Conservation (phyloP, 1,140 invertebrate genomes). For the Geopemphigus sp. region DNA sequence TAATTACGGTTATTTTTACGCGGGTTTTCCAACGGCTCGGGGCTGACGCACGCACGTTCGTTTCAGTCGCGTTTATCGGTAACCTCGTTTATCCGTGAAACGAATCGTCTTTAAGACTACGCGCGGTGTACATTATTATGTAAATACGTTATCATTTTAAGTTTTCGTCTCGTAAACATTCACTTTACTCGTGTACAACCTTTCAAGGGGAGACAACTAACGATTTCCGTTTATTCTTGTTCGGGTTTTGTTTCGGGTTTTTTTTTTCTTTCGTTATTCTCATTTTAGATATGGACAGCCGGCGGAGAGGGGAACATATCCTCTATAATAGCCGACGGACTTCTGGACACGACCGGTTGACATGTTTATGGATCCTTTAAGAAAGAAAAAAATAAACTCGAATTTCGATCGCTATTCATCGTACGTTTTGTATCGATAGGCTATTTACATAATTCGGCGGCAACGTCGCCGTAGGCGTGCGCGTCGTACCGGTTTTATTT, state of each 20-base stretch:
- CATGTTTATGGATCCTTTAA: slow-evolving; percentile 50
- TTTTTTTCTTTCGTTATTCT: background rate
- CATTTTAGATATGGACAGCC: too few species aligned
- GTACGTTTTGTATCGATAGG: slow-evolving; percentile 13
- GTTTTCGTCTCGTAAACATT: background rate
- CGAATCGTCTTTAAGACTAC: too few species aligned
- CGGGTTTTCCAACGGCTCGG: too few species aligned
- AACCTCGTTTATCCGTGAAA: too few species aligned
- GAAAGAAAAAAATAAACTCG: slow-evolving; percentile 27
- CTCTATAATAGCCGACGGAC: slow-evolving; percentile 21
- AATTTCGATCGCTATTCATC: slow-evolving; percentile 24
- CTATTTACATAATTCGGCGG: slow-evolving; percentile 48
- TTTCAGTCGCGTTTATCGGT: too few species aligned
- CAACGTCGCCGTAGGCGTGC: slow-evolving; percentile 22
- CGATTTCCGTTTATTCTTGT: slow-evolving; percentile 29
- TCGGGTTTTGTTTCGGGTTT: too few species aligned
- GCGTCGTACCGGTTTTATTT: slow-evolving; percentile 39
- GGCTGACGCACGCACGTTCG: too few species aligned
- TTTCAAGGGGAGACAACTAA: slow-evolving; percentile 15
- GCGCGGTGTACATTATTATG: too few species aligned
- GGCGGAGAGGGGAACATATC: background rate
- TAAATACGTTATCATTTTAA: background rate
- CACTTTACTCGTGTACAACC: background rate
- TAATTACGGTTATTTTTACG: too few species aligned
- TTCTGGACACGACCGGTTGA: slow-evolving; percentile 41